Conservation (phyloP, 2,113 vertebrate species). For the Microtus oregoni region DNA sequence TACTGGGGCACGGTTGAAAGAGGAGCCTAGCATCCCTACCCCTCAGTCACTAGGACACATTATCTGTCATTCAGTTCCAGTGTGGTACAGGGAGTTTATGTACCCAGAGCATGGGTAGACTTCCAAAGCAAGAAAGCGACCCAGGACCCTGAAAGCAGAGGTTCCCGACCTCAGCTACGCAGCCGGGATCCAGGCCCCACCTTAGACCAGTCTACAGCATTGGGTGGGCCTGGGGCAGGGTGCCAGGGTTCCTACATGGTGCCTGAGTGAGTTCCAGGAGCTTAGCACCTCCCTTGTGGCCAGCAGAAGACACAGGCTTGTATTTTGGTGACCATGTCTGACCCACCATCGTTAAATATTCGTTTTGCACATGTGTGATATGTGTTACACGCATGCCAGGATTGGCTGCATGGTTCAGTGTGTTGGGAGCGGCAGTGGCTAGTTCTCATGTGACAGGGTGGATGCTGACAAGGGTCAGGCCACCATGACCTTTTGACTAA, state of each 20-base stretch:
- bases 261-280: not conserved
- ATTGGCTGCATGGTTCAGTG: not conserved
- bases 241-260: not conserved
- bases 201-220: rapidly evolving
- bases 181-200: rapidly evolving
- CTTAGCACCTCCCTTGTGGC: not conserved
- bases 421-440: not conserved
- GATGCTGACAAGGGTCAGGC: not conserved
- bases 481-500: not conserved
- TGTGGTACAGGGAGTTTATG: not conserved
- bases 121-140: not conserved
- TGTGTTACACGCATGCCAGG: not conserved
- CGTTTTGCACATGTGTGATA: not conserved
- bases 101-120: not conserved
- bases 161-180: not conserved
- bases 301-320: not conserved
- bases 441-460: not conserved
- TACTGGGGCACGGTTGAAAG: not conserved
- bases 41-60: not conserved
- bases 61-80: not conserved
- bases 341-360: not conserved
- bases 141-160: not conserved
- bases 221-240: rapidly evolving
- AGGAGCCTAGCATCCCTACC: not conserved
- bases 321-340: not conserved